phyloP scores from a whole-genome alignment of 2,113 vertebrate genomes.

The Sapajus apella region DNA sequence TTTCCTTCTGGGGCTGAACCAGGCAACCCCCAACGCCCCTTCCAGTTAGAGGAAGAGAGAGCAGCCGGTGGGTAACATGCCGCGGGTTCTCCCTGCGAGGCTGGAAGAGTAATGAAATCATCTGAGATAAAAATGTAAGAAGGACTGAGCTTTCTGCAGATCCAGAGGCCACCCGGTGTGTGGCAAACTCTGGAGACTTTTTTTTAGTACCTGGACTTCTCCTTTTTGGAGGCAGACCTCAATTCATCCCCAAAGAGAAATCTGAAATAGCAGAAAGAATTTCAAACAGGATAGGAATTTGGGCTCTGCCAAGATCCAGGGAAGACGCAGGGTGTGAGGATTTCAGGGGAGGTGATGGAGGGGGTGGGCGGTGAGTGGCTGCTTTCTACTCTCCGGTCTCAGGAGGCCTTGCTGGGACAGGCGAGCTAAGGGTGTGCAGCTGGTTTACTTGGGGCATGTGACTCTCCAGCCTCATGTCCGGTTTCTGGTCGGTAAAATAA shows the following conservation, averaged over 20 bases:
- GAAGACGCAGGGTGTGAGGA: neutral
- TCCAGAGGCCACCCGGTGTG: neutral
- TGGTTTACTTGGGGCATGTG: fast-evolving
- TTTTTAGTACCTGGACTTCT: neutral
- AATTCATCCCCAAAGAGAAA: neutral
- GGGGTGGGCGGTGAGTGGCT: neutral
- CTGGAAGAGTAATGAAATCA: neutral
- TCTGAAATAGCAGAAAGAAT: neutral
- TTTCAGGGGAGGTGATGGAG: neutral
- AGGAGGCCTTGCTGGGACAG: neutral
- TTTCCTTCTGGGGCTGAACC: neutral
- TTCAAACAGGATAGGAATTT: neutral
- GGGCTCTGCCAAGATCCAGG: neutral
- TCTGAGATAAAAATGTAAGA: neutral
- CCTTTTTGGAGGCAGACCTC: neutral
- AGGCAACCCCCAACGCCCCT: neutral
- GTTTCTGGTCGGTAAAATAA: neutral
- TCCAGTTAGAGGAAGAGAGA: neutral
- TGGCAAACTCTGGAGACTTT: neutral
- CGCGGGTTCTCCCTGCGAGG: neutral
- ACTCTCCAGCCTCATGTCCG: fast-evolving
- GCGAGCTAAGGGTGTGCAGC: neutral
- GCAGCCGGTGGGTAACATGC: neutral
- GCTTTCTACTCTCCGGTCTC: neutral
- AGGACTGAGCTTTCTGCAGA: neutral